A percentile compares a stretch with the other conserved stretches of the same genome.
phyloP scores from a whole-genome alignment of 2,797 vertebrate genomes.

The Margarornis squamiger region DNA sequence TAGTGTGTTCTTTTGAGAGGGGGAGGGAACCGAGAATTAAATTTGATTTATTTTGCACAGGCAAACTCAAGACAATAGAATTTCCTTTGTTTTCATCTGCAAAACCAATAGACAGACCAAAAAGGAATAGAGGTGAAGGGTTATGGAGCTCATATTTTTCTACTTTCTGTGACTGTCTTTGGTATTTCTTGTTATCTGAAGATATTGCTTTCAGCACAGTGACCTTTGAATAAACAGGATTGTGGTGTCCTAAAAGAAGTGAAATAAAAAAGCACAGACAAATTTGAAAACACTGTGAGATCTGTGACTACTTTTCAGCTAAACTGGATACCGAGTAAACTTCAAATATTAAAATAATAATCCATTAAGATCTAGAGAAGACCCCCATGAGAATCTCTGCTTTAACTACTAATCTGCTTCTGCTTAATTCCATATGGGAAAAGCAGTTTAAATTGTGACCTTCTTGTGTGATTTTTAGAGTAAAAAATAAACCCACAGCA shows the following conservation, averaged over 20 bases:
- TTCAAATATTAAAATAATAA: slow-evolving; percentile 32
- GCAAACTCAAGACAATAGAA: slow-evolving; percentile 51
- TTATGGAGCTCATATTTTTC: slow-evolving; percentile 46
- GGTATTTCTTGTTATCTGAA: slow-evolving; percentile 55
- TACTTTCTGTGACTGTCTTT: slow-evolving; percentile 20
- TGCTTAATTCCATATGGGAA: slow-evolving; percentile 44
- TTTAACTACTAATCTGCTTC: slow-evolving; percentile 38
- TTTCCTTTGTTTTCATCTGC: slow-evolving; percentile 54
- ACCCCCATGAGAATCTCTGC: not conserved
- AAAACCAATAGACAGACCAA: slow-evolving; percentile 30
- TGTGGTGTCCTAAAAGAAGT: slow-evolving; percentile 11
- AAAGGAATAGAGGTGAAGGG: slow-evolving; percentile 54
- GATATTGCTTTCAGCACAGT: slow-evolving; percentile 47
- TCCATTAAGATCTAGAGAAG: slow-evolving; percentile 1
- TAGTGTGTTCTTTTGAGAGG: not conserved
- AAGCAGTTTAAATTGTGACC: slow-evolving; percentile 29
- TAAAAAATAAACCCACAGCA: slow-evolving; percentile 26
- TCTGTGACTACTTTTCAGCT: slow-evolving; percentile 16
- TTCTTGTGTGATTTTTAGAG: slow-evolving; percentile 36
- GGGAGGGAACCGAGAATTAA: not conserved
- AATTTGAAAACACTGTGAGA: not conserved
- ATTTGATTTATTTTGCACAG: slow-evolving; percentile 49
- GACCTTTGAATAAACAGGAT: slow-evolving; percentile 54
- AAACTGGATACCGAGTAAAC: slow-evolving; percentile 8
- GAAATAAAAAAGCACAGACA: slow-evolving; percentile 35